Evolutionary conservation across 2,888 invertebrate species (phyloP), one percentile per base, ranked within the genome.

Genomic region (Ectemnius cavifrons): DNA sequence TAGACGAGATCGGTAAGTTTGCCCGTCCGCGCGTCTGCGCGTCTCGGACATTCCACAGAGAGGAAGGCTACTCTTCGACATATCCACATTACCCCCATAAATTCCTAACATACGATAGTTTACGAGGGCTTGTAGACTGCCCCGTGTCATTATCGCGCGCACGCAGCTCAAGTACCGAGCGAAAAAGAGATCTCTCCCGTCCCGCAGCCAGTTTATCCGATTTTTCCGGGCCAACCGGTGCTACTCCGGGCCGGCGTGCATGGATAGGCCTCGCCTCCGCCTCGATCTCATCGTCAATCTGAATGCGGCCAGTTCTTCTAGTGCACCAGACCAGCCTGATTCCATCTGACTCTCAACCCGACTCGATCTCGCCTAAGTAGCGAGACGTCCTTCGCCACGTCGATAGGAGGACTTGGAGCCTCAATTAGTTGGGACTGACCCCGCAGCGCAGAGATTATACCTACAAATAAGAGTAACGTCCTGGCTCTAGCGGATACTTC

Each of bases 91-190:
- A 80, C 70, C 86, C 87, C 86, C 87, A 86, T 89, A 89, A 89
- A 89, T 89, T 88, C 84, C 84, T 37, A 83, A 80, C 57, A 79
- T 85, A 75, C 85, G 87, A 89, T 89, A 87, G 84, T 89, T 89
- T 89, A 89, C 88, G 89, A 87, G 83, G 80, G 37, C 37, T 84
- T 81, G 89, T 82, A 86, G 8, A 37, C 87, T 89, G 89, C 89
- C 89, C 86, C 86, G 85, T 87, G 85, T 89, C 89, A 89, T 89
- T 89, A 89, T 88, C 87, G 87, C 87, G 84, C 75, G 65, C 64
- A 66, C 60, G 71, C 37, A 37, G 6, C 2, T 73, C 77, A 81
- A 81, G 63, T 70, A 67, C 57, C 61, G 77, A n/a, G 49, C 14
- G 56, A 59, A 47, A 13, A 5, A 20, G 58, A 16, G 16, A 4